phyloP scores from a whole-genome alignment of 1,140 invertebrate species.

The Drosophila pallidifrons region DNA sequence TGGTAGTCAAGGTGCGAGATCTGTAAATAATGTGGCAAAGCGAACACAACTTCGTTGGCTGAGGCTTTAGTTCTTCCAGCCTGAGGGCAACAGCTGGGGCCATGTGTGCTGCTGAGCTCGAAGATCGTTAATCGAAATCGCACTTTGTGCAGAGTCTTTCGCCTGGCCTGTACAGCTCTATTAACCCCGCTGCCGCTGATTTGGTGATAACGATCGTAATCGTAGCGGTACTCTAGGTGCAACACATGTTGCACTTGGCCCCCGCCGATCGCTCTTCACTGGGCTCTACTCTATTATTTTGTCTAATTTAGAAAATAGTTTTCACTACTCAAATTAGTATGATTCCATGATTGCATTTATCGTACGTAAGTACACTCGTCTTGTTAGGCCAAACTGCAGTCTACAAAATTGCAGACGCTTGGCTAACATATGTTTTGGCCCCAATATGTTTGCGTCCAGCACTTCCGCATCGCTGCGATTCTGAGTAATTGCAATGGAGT shows the following conservation, averaged over 20 bases:
- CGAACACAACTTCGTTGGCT: conserved; percentile 17
- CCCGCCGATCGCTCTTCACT: background rate
- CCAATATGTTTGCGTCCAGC: conserved; percentile 34
- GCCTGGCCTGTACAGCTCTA: conserved; percentile 63
- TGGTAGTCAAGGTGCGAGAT: conserved; percentile 76
- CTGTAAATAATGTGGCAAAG: conserved; percentile 76
- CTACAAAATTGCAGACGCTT: conserved; percentile 32
- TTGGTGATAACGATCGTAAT: conserved; percentile 83
- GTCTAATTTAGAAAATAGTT: conserved; percentile 75
- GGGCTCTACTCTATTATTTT: conserved; percentile 65
- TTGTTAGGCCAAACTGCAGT: conserved; percentile 38
- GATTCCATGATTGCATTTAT: conserved; percentile 55
- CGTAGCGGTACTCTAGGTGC: conserved; percentile 71
- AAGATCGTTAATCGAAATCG: conserved; percentile 52
- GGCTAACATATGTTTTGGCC: conserved; percentile 62
- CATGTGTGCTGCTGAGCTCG: conserved; percentile 62
- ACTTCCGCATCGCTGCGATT: conserved; percentile 27
- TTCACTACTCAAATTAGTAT: conserved; percentile 65
- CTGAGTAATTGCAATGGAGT: background rate
- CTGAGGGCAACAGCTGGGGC: conserved; percentile 29
- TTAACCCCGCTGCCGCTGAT: conserved; percentile 73
- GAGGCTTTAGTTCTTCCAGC: background rate
- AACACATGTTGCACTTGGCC: conserved; percentile 73
- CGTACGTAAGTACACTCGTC: conserved; percentile 36
- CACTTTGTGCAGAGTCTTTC: conserved; percentile 22